Evolutionary conservation across 1,140 invertebrate genomes (phyloP).

Genomic region (Drosophila aff.): DNA sequence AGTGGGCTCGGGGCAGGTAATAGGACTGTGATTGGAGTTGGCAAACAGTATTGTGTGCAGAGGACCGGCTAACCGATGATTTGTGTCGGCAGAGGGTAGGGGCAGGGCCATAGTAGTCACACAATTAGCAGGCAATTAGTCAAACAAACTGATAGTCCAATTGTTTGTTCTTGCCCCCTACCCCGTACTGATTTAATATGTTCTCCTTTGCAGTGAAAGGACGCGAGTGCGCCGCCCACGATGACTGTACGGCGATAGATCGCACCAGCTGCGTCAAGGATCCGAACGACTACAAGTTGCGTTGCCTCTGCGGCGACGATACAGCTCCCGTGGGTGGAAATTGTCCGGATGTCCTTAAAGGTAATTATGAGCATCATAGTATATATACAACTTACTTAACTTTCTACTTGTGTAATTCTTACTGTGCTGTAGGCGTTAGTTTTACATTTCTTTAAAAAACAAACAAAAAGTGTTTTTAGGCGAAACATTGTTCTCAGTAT

Average conservation of each 20-base stretch:
- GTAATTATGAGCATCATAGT: constrained; percentile 54
- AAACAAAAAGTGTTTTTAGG: too few species aligned
- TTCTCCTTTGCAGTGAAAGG: constrained; percentile 85
- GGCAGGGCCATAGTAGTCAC: constrained; percentile 11
- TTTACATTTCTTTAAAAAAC: background rate
- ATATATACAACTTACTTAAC: background rate
- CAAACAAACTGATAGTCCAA: constrained; percentile 21
- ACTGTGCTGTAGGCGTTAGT: background rate
- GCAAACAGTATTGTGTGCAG: constrained; percentile 10
- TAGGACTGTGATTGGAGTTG: constrained; percentile 38
- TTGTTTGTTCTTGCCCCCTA: background rate
- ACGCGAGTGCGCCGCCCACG: constrained; percentile 87
- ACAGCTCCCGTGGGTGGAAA: constrained; percentile 87
- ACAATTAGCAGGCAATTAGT: constrained; percentile 47
- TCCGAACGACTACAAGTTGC: constrained; percentile 86
- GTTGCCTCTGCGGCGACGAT: constrained; percentile 89
- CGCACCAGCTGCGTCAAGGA: constrained; percentile 89
- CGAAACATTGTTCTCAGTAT: too few species aligned
- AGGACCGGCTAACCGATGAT: constrained; percentile 26
- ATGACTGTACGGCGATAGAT: constrained; percentile 88
- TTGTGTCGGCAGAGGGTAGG: constrained; percentile 1
- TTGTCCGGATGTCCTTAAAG: constrained; percentile 87
- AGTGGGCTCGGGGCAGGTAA: constrained; percentile 14
- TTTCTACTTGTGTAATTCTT: background rate
- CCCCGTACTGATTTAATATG: background rate